Base-by-base conservation (phyloP, 2,888 invertebrate genomes). In the Latheticus oryzae region DNA sequence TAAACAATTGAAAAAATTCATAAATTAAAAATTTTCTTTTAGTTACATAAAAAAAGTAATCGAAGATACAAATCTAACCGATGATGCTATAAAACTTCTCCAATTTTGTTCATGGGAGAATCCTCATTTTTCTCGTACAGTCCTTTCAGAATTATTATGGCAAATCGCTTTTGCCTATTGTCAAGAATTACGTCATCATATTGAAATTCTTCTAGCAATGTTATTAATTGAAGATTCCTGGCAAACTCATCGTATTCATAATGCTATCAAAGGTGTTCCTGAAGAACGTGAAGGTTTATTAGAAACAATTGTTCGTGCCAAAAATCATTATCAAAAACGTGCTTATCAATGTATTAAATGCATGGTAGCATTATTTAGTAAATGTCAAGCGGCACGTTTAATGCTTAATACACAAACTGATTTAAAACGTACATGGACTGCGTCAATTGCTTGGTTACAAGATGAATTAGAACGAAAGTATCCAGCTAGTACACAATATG, bases 51-150 rank as follows among this genome's bases (percentile, higher is more conserved):
- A 97, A 78, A 97, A 97, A 79, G 82, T 97, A 30, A 93, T 97
- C 8, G 97, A 97, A 79, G 97, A 97, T 74, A 91, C 93, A 33
- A 94, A 93, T 78, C 88, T 90, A 30, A 91, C 93, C 38, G 97
- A 97, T 64, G 97, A 97, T 65, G 92, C 93, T 2, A 85, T 94
- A 32, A 90, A 93, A 74, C 81, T 97, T 58, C 80, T 97, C 23
- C 93, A 96, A 82, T 97, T 93, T 80, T 89, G 95, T 77, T 93
- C 94, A 73, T 97, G 97, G 97, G 97, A 97, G 79, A 96, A 97
- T 81, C 94, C 95, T 13, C 90, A 90, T 66, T 94, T 97, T 80
- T 96, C 96, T 17, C 88, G 93, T 61, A 86, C 87, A 9, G 93
- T 95, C 37, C 85, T 97, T 23, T 88, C 91, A 32, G 97, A 97